These are phyloP conservation scores for Labrus mixtus DNA, from an alignment of 2,113 vertebrate species.

Conservation along the genomic window DNA sequence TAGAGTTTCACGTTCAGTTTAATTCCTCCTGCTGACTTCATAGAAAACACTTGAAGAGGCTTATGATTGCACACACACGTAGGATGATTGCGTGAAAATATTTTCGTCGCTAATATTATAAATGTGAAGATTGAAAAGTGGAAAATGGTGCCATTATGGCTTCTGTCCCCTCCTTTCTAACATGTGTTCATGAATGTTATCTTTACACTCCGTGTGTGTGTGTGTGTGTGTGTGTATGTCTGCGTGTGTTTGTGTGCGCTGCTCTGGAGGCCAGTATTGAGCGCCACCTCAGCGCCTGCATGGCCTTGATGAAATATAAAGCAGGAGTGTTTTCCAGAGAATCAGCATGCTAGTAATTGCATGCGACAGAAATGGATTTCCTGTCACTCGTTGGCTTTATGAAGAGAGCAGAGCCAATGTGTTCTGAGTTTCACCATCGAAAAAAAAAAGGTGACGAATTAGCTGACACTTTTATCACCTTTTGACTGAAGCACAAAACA, in stretches of 20 bases:
- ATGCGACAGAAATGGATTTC: slow-evolving; percentile 81
- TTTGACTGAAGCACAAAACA: slow-evolving; percentile 33
- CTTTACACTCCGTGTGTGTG: too few species aligned
- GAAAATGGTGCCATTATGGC: too few species aligned
- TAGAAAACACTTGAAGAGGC: too few species aligned
- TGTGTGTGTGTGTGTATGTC: too few species aligned
- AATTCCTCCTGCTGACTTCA: too few species aligned
- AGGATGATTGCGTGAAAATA: too few species aligned
- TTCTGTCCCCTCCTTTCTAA: too few species aligned
- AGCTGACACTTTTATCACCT: slow-evolving; percentile 25
- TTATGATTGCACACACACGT: too few species aligned
- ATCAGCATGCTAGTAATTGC: slow-evolving; percentile 82
- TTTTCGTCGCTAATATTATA: too few species aligned
- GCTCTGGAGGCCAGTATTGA: slow-evolving; percentile 49
- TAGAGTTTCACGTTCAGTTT: too few species aligned
- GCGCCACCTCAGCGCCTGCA: slow-evolving; percentile 63
- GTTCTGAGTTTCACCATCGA: slow-evolving; percentile 50
- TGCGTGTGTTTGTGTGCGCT: slow-evolving; percentile 11
- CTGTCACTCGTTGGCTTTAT: slow-evolving; percentile 76
- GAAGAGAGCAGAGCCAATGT: slow-evolving; percentile 59
- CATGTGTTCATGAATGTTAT: too few species aligned
- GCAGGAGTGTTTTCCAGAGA: slow-evolving; percentile 65
- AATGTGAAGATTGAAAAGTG: too few species aligned
- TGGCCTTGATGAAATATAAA: slow-evolving; percentile 76
- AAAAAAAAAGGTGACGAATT: slow-evolving; percentile 53